Evolutionary conservation across 2,888 invertebrate genomes (phyloP), one percentile per base, ranked within the genome.

Genomic region (Zele albiditarsus): DNA sequence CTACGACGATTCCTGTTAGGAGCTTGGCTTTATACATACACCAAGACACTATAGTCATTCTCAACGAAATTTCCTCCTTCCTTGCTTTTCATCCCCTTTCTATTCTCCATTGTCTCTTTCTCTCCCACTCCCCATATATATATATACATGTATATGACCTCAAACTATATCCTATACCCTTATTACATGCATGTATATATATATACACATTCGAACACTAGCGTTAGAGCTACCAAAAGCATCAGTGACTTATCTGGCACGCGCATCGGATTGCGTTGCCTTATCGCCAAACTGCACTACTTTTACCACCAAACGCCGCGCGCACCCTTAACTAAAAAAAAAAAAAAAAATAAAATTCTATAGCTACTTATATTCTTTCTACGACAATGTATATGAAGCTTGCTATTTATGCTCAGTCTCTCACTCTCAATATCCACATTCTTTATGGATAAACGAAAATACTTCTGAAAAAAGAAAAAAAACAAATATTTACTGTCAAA

Each of bases 221-320:
- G 28, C 49, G 66, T 66, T 73, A 66, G 66, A 49, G 58, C 58
- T 75, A 75, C 75, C 74, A 71, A 75, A 87, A 85, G 87, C 88
- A 88, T 88, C 88, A 85, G 85, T 86, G 84, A 87, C 87, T 89
- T 89, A 89, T 89, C 89, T 89, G 89, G 89, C 89, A 89, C 89
- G 89, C 89, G 89, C 89, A 89, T 89, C 89, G 89, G 88, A 89
- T 89, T 89, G 88, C 87, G 88, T 87, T 84, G 53, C 83, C 89
- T 89, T 89, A 89, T 89, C 89, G 87, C 84, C 75, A 78, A 79
- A 83, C 84, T 87, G 88, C 89, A 87, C 87, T 87, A 88, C 89
- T 88, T 89, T 89, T 87, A 85, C 86, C 82, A 74, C 78, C 72
- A 72, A 71, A 71, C 63, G 57, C 49, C 16, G 23, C 60, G 58